These are phyloP conservation scores for Drosophila macrothrix DNA, from an alignment of 2,888 invertebrate species.

Conservation along the genomic window DNA sequence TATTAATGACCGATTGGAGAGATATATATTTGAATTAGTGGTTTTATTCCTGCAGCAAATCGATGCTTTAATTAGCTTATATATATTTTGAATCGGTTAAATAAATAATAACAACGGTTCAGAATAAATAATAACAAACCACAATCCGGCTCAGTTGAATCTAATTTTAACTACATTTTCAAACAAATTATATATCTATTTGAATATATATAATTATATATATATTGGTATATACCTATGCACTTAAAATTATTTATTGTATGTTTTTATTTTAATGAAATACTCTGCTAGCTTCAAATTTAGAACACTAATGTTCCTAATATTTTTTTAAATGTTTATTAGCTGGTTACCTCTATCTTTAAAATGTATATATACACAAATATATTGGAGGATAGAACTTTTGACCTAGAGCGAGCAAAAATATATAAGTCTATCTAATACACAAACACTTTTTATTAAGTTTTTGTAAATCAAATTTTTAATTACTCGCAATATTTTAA, in stretches of 20 bases:
- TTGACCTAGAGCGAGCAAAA: too few relatives aligned
- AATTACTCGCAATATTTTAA: not conserved
- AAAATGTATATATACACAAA: too few relatives aligned
- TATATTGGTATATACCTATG: not conserved
- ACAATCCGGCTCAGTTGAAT: rapidly evolving
- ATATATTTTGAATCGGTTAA: not conserved
- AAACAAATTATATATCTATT: not conserved
- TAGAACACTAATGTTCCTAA: not conserved
- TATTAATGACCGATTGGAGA: not conserved
- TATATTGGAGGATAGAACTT: rapidly evolving
- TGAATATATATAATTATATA: not conserved
- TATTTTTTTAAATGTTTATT: not conserved
- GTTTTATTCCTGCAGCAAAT: not conserved
- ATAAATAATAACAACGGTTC: not conserved
- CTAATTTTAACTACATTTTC: not conserved
- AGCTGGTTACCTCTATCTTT: not conserved
- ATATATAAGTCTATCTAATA: not conserved
- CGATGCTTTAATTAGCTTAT: rapidly evolving
- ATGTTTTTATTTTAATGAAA: not conserved
- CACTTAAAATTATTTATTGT: too few relatives aligned
- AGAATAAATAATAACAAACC: not conserved
- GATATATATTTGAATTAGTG: not conserved
- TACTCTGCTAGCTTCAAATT: not conserved
- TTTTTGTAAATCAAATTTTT: not conserved
- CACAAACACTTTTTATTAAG: not conserved